These are phyloP conservation scores for Calycopis cecrops DNA, from an alignment of 1,140 invertebrate species.

Conservation along the genomic window DNA sequence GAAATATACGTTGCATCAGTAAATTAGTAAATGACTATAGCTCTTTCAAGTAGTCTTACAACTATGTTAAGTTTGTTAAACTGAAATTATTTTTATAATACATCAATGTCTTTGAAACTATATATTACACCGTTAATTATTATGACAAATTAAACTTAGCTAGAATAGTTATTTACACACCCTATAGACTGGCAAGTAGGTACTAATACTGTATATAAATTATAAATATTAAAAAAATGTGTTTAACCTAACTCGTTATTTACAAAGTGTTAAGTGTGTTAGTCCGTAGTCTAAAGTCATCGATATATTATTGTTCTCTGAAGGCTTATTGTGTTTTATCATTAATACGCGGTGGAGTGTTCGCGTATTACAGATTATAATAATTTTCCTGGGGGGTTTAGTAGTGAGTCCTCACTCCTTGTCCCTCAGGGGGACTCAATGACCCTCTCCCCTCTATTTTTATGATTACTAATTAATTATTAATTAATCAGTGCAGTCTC, in stretches of 20 bases:
- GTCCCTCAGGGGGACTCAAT: too few relatives aligned
- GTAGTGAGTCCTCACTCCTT: too few relatives aligned
- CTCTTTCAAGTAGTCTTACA: too few relatives aligned
- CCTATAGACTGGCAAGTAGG: slow-evolving; percentile 65
- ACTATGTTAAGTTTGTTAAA: too few relatives aligned
- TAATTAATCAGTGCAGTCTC: background rate
- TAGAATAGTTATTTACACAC: slow-evolving; percentile 45
- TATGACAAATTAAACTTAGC: slow-evolving; percentile 23
- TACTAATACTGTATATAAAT: slow-evolving; percentile 69
- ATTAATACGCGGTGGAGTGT: too few relatives aligned
- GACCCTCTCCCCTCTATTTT: too few relatives aligned
- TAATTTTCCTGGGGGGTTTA: too few relatives aligned
- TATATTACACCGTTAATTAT: slow-evolving; percentile 18
- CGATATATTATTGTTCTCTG: too few relatives aligned
- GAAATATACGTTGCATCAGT: too few relatives aligned
- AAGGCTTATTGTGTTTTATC: too few relatives aligned
- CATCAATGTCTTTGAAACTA: slow-evolving; percentile 7
- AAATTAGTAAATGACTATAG: too few relatives aligned
- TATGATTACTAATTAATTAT: too few relatives aligned
- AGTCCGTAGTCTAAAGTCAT: slow-evolving; percentile 1
- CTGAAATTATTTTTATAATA: slow-evolving; percentile 7
- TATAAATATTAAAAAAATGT: slow-evolving; percentile 42
- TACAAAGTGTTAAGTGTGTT: slow-evolving; percentile 34
- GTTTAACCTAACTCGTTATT: slow-evolving; percentile 32
- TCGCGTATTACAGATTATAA: background rate